A percentile compares a stretch with the other conserved stretches of the same genome.
These are phyloP conservation scores for Cetonia aurata DNA, from an alignment of 2,888 invertebrate genomes.

Conservation along the genomic window DNA sequence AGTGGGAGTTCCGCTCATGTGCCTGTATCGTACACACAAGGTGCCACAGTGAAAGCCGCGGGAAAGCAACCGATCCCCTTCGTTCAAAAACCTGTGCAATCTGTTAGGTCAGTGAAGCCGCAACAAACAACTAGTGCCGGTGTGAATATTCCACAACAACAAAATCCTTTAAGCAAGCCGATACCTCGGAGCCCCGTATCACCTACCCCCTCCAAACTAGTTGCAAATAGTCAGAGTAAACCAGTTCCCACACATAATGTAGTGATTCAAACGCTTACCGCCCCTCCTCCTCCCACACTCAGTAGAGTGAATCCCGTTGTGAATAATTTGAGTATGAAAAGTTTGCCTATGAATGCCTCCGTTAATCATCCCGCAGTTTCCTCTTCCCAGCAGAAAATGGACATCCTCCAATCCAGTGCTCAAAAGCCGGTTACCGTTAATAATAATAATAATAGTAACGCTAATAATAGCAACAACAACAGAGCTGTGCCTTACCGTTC, in stretches of 20 bases:
- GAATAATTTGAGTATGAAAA: constrained; percentile 36
- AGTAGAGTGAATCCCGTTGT: constrained; percentile 24
- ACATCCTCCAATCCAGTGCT: constrained; percentile 38
- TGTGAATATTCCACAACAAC: constrained; percentile 44
- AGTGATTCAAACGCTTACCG: constrained; percentile 20
- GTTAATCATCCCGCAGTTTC: constrained; percentile 6
- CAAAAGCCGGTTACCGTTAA: constrained; percentile 41
- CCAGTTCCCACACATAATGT: constrained; percentile 19
- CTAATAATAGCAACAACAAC: constrained; percentile 38
- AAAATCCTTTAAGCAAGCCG: constrained; percentile 39
- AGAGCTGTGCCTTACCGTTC: constrained; percentile 65
- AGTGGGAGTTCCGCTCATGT: constrained; percentile 15
- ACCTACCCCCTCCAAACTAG: constrained; percentile 20
- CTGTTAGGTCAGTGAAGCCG: constrained; percentile 34
- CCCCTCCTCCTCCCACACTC: constrained; percentile 7
- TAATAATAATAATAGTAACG: constrained; percentile 41
- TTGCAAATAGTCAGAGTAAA: constrained; percentile 36
- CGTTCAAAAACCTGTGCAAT: constrained; percentile 47
- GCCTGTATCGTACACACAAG: constrained; percentile 10
- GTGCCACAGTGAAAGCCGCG: constrained; percentile 39
- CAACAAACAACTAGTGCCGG: constrained; percentile 40
- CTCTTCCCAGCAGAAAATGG: constrained; percentile 27
- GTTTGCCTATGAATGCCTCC: constrained; percentile 26
- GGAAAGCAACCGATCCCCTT: constrained; percentile 43
- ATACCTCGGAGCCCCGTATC: constrained; percentile 26